Evolutionary conservation across 2,888 invertebrate species (phyloP).

Genomic region (Aricia artaxerxes): DNA sequence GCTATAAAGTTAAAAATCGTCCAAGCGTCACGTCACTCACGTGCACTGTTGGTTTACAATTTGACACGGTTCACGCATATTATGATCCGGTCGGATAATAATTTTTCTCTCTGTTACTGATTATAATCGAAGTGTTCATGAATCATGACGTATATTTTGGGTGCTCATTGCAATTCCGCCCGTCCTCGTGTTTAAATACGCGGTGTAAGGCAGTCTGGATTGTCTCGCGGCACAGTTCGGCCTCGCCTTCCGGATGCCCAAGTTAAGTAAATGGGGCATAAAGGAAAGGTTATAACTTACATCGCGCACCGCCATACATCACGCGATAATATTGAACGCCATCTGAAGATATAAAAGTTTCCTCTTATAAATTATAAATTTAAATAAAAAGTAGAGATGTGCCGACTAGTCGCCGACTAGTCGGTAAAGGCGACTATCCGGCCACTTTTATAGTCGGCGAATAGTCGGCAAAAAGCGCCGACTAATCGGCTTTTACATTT

Average conservation of each 20-base stretch:
- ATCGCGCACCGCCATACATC: not conserved
- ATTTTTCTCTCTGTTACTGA: not conserved
- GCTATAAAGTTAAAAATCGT: not conserved
- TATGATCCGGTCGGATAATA: not conserved
- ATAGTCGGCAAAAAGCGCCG: no score
- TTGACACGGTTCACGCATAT: not conserved
- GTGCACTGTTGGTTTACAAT: not conserved
- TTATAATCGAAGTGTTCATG: not conserved
- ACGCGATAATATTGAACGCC: not conserved
- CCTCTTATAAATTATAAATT: not conserved
- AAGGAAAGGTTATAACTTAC: slow-evolving; percentile 18
- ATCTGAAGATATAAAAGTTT: not conserved
- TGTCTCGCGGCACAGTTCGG: slow-evolving; percentile 16
- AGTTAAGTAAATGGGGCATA: slow-evolving; percentile 26
- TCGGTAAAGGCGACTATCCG: no score
- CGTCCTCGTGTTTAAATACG: not conserved
- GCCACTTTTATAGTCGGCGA: no score
- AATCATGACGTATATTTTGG: not conserved
- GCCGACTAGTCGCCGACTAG: no score
- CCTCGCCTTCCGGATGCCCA: slow-evolving; percentile 27
- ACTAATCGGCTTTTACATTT: no score
- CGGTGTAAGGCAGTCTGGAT: not conserved
- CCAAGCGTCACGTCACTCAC: not conserved
- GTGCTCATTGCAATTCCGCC: not conserved
- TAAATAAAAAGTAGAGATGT: not conserved